A percentile compares a stretch with the other conserved stretches of the same genome.
Evolutionary conservation across 2,888 invertebrate species (phyloP).

Genomic region (Scaptomyza tumidula): DNA sequence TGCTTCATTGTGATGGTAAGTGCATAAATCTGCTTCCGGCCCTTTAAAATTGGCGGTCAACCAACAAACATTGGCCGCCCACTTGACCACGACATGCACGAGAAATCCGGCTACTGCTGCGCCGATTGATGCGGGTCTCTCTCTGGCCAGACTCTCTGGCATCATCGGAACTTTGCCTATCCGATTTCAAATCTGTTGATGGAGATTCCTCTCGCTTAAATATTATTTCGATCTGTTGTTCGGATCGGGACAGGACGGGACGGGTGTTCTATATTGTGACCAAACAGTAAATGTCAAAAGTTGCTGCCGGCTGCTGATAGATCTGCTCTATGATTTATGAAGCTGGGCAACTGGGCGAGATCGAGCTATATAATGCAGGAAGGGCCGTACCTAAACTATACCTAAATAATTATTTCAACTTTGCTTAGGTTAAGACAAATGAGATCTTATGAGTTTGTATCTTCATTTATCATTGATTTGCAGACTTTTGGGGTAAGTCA

Average conservation of each 20-base stretch:
- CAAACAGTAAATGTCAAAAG: conserved; percentile 3
- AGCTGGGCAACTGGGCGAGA: not conserved
- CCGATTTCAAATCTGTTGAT: conserved; percentile 62
- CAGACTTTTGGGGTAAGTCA: not conserved
- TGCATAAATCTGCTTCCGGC: conserved; percentile 60
- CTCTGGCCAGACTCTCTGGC: conserved; percentile 46
- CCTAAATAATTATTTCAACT: not conserved
- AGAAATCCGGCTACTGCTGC: conserved; percentile 33
- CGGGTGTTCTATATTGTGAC: conserved; percentile 42
- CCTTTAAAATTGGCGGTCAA: conserved; percentile 62
- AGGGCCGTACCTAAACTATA: no score
- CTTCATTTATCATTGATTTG: not conserved
- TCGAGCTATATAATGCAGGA: no score
- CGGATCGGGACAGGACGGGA: not conserved
- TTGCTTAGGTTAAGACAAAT: not conserved
- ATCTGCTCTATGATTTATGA: conserved; percentile 44
- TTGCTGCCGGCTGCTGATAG: conserved; percentile 21
- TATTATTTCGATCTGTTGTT: conserved; percentile 59
- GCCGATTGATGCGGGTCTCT: conserved; percentile 36
- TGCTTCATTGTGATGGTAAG: not conserved
- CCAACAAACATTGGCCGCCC: conserved; percentile 69
- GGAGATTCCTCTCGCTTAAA: conserved; percentile 22
- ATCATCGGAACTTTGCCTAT: conserved; percentile 71
- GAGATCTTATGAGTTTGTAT: no score
- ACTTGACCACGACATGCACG: conserved; percentile 58